These are phyloP conservation scores for Pachymerium ferrugineum DNA, from an alignment of 2,888 invertebrate genomes.

Conservation along the genomic window DNA sequence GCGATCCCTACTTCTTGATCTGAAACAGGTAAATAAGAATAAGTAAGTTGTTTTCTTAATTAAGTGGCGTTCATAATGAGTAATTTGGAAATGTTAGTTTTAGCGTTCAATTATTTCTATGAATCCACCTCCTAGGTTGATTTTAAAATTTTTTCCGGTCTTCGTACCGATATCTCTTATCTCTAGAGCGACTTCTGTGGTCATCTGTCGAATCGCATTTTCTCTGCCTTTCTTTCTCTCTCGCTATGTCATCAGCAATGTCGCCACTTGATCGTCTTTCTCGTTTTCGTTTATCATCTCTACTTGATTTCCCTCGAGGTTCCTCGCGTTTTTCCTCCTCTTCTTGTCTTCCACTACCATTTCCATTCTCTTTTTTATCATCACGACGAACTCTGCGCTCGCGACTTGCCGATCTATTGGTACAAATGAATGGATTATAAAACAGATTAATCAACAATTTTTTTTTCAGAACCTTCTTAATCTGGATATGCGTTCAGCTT, in stretches of 20 bases:
- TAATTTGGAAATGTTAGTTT: too few species aligned
- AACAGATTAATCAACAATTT: too few species aligned
- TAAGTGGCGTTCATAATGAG: too few species aligned
- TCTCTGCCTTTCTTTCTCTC: conserved; percentile 36
- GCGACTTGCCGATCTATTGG: conserved; percentile 34
- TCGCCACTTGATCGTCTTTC: conserved; percentile 33
- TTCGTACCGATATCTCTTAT: neutral
- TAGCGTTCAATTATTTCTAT: too few species aligned
- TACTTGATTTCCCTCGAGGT: conserved; percentile 1
- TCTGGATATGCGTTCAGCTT: conserved; percentile 36
- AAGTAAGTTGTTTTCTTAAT: neutral
- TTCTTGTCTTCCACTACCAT: conserved; percentile 38
- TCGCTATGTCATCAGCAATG: conserved; percentile 34
- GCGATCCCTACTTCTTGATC: conserved; percentile 26
- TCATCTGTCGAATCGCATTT: conserved; percentile 24
- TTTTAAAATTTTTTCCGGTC: too few species aligned
- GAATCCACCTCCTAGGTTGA: too few species aligned
- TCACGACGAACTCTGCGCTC: conserved; percentile 24
- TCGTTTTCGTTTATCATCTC: conserved; percentile 29
- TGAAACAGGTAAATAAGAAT: neutral
- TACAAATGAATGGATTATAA: too few species aligned
- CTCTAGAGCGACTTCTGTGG: conserved; percentile 12
- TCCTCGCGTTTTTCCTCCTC: conserved; percentile 28
- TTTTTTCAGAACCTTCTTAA: conserved; percentile 36
- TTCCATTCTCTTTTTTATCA: conserved; percentile 33